Evolutionary conservation across 2,113 vertebrate genomes (phyloP).

Genomic region (Proteles cristata): DNA sequence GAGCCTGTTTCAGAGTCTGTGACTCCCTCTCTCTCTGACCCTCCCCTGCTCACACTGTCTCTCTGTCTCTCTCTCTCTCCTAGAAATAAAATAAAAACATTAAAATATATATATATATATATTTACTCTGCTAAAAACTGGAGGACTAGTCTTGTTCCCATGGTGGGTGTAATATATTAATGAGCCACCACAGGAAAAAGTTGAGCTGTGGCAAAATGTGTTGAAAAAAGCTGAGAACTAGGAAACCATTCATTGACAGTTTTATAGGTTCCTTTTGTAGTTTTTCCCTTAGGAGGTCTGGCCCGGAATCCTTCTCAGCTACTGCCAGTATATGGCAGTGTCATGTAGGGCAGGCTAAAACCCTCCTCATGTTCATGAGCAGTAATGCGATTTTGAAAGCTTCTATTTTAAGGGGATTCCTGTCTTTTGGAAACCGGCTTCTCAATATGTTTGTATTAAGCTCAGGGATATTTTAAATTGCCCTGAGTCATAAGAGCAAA

Average conservation of each 20-base stretch:
- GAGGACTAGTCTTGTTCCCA: neutral
- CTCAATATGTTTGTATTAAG: constrained; percentile 37
- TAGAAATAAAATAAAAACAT: no score
- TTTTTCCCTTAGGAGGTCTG: neutral
- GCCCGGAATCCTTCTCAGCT: neutral
- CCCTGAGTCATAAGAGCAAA: constrained; percentile 49
- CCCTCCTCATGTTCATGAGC: neutral
- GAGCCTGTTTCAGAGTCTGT: no score
- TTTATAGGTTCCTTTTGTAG: neutral
- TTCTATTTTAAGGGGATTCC: constrained; percentile 51
- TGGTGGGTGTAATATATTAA: neutral
- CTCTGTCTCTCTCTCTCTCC: no score
- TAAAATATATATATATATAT: neutral
- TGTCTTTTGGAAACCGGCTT: constrained; percentile 55
- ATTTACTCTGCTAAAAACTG: constrained; percentile 51
- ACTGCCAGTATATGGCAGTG: neutral
- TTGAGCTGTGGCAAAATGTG: neutral
- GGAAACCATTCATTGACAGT: neutral
- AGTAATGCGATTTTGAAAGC: constrained; percentile 1
- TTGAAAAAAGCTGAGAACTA: neutral
- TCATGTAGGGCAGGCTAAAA: neutral
- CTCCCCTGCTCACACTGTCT: no score
- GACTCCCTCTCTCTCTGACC: no score
- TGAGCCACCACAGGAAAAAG: neutral
- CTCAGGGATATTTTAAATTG: constrained; percentile 40